These are phyloP conservation scores for Chalcosyrphus nemorum DNA, from an alignment of 2,888 invertebrate genomes.

Conservation along the genomic window DNA sequence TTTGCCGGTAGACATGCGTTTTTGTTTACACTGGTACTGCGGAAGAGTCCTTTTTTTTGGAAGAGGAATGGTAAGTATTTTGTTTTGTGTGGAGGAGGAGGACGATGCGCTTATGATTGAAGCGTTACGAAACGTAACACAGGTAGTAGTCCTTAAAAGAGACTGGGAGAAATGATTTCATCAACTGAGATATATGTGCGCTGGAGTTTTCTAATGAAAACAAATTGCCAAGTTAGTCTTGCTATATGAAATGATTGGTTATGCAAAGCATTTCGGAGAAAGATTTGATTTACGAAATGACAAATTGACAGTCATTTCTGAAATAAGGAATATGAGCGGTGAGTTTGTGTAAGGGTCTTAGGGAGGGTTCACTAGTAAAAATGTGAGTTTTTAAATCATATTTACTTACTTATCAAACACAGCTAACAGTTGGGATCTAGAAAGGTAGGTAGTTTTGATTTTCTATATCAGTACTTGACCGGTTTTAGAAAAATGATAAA, in stretches of 20 bases:
- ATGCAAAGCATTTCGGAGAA: conserved; percentile 28
- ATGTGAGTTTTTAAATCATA: too few relatives aligned
- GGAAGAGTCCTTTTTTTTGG: conserved; percentile 6
- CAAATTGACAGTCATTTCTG: conserved; percentile 12
- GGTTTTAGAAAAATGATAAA: too few relatives aligned
- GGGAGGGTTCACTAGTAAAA: too few relatives aligned
- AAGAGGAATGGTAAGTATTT: conserved; percentile 33
- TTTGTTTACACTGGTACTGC: conserved; percentile 31
- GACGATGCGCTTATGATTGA: conserved; percentile 37
- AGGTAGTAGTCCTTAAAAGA: background rate
- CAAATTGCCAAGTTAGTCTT: conserved; percentile 63
- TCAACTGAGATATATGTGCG: conserved; percentile 42
- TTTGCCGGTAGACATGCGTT: conserved; percentile 22
- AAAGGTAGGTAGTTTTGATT: too few relatives aligned
- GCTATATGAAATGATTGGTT: conserved; percentile 46
- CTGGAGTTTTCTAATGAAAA: conserved; percentile 62
- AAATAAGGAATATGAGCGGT: too few relatives aligned
- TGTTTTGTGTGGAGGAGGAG: background rate
- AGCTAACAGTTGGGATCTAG: too few relatives aligned
- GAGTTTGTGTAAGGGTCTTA: too few relatives aligned
- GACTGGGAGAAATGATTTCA: conserved; percentile 12
- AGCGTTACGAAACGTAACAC: conserved; percentile 29
- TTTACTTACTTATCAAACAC: too few relatives aligned
- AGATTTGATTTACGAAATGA: conserved; percentile 29
- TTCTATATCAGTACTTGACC: too few relatives aligned